Evolutionary conservation across 2,797 vertebrate genomes (phyloP), one percentile per base, ranked within the genome.

Genomic region (Sebastes itinus): DNA sequence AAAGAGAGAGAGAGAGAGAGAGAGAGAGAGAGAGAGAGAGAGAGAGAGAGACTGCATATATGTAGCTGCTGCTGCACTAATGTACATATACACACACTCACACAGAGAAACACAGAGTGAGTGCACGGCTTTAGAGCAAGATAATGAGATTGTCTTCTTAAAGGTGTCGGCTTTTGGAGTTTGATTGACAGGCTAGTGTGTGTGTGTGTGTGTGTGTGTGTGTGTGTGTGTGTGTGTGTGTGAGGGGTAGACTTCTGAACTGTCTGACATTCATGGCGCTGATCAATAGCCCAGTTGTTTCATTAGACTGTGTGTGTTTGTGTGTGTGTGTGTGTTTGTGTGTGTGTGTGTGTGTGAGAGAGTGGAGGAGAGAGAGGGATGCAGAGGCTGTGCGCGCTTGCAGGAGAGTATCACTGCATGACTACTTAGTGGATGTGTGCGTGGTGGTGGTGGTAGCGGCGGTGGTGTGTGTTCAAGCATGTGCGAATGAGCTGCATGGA

Each of bases 221-320:
- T 25, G 65, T 55, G 55, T 25, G 23, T 7, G 58, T 22, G 64
- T 55, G 54, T 27, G 25, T 56, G 55, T 27, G 25, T 4, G 58
- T 7, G 65, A 27, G 14, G 38, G 66, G 10, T 11, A 62, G 71
- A 87, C 87, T 92, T 93, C 49, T 71, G 81, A 92, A 93, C 90
- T 82, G 88, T 78, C 84, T 83, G 87, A 92, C 92, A 93, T 91
- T 90, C 78, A 89, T 83, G 80, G 72, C 1, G 78, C 69, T 79
- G 83, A 92, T 94, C 94, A 93, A 92, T 94, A 92, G 92, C 87
- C 38, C 77, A 72, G 86, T 94, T 94, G 92, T 95, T 92, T 90
- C 86, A 88, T 91, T 89, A 81, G 84, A 42, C 58, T 72, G 54
- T 11, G 61, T 38, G 62, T 25, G 75, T 71, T 70, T 70, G 76